Evolutionary conservation across 2,888 invertebrate species (phyloP).

Genomic region (Axea sp.): DNA sequence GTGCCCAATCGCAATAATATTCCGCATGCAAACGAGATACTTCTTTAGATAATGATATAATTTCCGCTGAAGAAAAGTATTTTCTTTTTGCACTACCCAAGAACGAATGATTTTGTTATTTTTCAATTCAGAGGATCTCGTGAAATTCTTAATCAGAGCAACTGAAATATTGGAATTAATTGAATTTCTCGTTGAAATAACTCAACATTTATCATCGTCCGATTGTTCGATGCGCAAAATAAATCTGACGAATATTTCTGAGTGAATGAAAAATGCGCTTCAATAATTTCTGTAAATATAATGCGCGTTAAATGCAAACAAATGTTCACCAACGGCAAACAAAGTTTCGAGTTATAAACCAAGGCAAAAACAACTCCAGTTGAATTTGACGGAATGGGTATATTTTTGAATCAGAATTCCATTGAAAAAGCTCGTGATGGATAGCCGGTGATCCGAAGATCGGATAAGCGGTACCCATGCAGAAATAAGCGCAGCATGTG

Average conservation of each 20-base stretch:
- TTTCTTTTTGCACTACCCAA: neutral
- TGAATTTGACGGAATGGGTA: slow-evolving; percentile 34
- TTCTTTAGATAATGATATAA: slow-evolving; percentile 14
- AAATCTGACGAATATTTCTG: no score
- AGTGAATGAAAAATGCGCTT: no score
- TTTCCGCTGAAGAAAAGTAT: neutral
- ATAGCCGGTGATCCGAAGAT: slow-evolving; percentile 45
- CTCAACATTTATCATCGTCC: no score
- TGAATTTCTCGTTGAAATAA: no score
- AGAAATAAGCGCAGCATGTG: slow-evolving; percentile 56
- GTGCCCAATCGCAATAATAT: slow-evolving; percentile 19
- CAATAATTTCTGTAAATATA: no score
- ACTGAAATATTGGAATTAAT: no score
- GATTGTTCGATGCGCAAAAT: no score
- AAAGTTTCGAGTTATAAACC: neutral
- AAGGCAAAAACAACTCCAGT: slow-evolving; percentile 9
- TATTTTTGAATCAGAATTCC: slow-evolving; percentile 43
- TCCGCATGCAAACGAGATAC: slow-evolving; percentile 1
- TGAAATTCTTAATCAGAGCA: no score
- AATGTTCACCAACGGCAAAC: no score
- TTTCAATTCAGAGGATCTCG: no score
- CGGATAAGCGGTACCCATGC: slow-evolving; percentile 44
- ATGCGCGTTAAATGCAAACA: no score
- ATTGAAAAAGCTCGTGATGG: slow-evolving; percentile 49
- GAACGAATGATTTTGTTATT: no score